phyloP scores from a whole-genome alignment of 92 coral and sea anemone species.

The Siderastrea radians region DNA sequence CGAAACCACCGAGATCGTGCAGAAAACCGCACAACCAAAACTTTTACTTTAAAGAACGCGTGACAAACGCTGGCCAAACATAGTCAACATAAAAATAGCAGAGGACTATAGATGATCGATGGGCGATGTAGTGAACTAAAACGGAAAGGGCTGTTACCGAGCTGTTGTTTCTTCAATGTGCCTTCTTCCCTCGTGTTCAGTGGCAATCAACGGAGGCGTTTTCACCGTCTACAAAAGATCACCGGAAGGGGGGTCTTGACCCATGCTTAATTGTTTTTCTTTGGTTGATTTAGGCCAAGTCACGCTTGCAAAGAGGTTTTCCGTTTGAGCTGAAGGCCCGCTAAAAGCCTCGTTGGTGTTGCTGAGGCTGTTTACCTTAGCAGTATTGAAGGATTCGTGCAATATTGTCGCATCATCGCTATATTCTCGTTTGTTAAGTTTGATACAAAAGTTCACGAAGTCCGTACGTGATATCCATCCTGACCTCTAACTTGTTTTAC shows the following conservation, averaged over 20 bases:
- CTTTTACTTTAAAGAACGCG: too few species aligned
- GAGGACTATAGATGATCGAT: too few species aligned
- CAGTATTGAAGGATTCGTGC: neutral
- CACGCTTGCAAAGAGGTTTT: neutral
- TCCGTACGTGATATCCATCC: too few species aligned
- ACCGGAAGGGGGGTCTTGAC: slow-evolving; percentile 16
- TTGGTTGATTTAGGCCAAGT: neutral
- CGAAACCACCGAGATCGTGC: too few species aligned
- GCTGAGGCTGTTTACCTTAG: neutral
- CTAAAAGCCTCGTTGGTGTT: neutral
- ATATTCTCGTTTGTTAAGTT: neutral
- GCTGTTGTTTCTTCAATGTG: neutral
- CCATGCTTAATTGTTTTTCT: neutral
- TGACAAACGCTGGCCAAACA: too few species aligned
- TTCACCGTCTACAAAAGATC: neutral
- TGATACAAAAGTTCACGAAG: too few species aligned
- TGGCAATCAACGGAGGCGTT: neutral
- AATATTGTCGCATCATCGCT: neutral
- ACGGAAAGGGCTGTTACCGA: too few species aligned
- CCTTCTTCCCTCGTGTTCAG: too few species aligned
- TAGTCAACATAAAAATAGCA: too few species aligned
- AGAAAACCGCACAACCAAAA: too few species aligned
- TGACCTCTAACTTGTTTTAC: neutral
- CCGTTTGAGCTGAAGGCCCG: neutral
- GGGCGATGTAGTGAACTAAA: too few species aligned